Base-by-base conservation (phyloP, 1,140 invertebrate species). In the Megalonaias nervosa region DNA sequence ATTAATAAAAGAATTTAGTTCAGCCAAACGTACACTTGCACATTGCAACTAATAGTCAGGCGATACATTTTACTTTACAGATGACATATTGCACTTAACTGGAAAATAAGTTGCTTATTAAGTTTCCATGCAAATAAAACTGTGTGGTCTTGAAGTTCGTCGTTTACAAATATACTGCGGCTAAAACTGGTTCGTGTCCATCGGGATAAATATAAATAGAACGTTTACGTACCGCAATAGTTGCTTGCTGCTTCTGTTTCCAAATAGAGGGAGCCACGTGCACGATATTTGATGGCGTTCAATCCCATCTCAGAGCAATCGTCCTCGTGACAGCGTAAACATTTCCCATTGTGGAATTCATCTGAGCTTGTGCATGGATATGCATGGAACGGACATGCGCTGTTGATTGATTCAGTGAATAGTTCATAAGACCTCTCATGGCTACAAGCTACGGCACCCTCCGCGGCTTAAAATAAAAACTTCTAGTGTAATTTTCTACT, bases 351-450 rank as follows among this genome's bases (percentile, higher is more conserved):
- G 74, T 93, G 89, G 87, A 95, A 97, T 85, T 93, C 93, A 71
- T 95, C 94, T 91, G 73, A 82, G 56, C 82, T 87, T 13, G 78
- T 66, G 75, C 87, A 88, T 31, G 94, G 93, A 56, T 96, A 94
- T 0, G 94, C 94, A 78, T 94, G 88, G 86, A 95, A 97, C 0
- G 94, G 93, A 86, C 96, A 97, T 1, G 91, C 86, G 1, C 92
- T 81, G 23, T 94, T 94, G 65, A 98, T 94, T 70, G 95, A 96
- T 89, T 98, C 97, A 1, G 93, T 95, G 87, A 96, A 97, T 15
- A 96, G 93, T 89, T 96, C 95, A 78, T 96, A 95, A 21, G 96
- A 95, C 83, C 96, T 92, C 16, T 96, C 93, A 86, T 97, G 96
- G 87, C 96, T 96, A 86, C 96, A 97, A 19, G 95, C 95, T 0